Evolutionary conservation across 2,888 invertebrate genomes (phyloP).

Genomic region (Zelleria hepariella): DNA sequence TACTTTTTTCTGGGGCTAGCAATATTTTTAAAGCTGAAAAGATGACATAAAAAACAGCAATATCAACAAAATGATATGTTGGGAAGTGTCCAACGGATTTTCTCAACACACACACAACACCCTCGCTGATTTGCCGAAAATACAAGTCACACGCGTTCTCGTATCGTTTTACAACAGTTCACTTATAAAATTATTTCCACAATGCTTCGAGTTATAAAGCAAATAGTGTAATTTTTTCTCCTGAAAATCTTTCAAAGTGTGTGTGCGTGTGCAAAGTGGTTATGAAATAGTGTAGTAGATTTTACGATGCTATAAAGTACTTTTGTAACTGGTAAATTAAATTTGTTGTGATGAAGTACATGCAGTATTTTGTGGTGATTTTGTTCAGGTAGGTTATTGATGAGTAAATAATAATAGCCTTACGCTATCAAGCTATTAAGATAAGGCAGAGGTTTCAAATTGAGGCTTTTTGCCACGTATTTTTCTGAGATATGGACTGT

Average conservation of each 20-base stretch:
- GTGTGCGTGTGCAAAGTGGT: slow-evolving; percentile 12
- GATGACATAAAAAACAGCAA: no score
- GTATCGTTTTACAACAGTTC: slow-evolving; percentile 4
- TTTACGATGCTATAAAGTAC: neutral
- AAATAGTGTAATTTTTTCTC: slow-evolving; percentile 16
- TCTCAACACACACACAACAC: slow-evolving; percentile 44
- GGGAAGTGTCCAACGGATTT: slow-evolving; percentile 17
- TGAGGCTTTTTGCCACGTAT: neutral
- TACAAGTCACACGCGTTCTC: slow-evolving; percentile 31
- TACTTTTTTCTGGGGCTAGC: no score
- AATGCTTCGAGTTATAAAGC: slow-evolving; percentile 22
- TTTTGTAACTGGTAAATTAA: neutral
- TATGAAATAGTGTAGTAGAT: neutral
- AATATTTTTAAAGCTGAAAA: no score
- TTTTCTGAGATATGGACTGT: neutral
- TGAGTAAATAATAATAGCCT: no score
- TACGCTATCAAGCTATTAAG: no score
- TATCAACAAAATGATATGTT: neutral
- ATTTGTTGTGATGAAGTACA: slow-evolving; percentile 40
- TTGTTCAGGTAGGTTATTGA: slow-evolving; percentile 53
- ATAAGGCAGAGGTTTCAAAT: no score
- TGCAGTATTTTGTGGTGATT: slow-evolving; percentile 53
- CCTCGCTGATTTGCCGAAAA: slow-evolving; percentile 1
- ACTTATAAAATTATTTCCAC: slow-evolving; percentile 38
- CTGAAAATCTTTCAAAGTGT: slow-evolving; percentile 2